Evolutionary conservation across 2,113 vertebrate genomes (phyloP), one percentile per base, ranked within the genome.

Genomic region (Periophthalmodon schlosseri): DNA sequence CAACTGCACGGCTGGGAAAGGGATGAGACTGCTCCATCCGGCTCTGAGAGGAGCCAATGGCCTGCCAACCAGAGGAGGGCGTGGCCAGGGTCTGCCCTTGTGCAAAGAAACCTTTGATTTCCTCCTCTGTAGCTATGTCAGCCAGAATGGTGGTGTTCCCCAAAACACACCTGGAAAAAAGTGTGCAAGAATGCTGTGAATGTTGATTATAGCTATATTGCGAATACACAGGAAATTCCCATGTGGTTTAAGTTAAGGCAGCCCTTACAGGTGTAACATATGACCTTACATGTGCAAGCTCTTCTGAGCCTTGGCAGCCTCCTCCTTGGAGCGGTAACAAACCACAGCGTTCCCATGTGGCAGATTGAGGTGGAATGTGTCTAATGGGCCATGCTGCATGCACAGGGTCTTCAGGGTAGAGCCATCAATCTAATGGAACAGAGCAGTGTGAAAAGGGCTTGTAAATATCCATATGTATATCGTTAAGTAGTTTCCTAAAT

Each of bases 21-120:
- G 95, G 88, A 85, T 97, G 97, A 87, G 97, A 95, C 91, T 95
- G 93, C 74, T 99, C 97, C 82, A 97, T 95, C 83, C 96, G 95
- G 95, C 86, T 96, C 93, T 97, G 96, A 92, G 96, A 93, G 85
- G 96, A 95, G 84, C 97, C 96, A 0, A 98, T 94, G 84, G 96
- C 90, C 78, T 99, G 98, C 98, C 97, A 99, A 95, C 95, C 84
- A 21, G 96, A 95, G 92, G 97, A 95, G 88, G 96, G 94, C 88
- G 96, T 94, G 91, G 95, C 94, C 94, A 98, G 91, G 86, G 98
- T 97, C 97, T 97, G 97, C 95, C 97, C 97, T 98, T 99, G 98
- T 99, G 98, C 97, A 98, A 99, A 99, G 96, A 99, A 99, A 94
- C 97, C 96, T 93, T 94, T 99, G 88, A 99, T 98, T 96, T 99